These are phyloP conservation scores for Hystrix brachyura DNA, from an alignment of 2,113 vertebrate species.

Conservation along the genomic window DNA sequence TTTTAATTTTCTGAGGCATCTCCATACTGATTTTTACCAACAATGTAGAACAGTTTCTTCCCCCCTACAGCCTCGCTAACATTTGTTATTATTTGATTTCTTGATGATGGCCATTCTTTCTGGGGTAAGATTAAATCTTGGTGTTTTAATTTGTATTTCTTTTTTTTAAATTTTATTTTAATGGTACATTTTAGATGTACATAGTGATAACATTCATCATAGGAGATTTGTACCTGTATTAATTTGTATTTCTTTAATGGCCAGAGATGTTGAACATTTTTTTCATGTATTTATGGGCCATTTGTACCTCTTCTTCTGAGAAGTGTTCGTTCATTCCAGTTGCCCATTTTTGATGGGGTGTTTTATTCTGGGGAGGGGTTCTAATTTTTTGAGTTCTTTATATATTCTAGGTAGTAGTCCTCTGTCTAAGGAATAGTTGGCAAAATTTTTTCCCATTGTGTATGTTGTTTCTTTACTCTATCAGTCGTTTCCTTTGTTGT, in stretches of 20 bases:
- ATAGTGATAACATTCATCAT: no score
- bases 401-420: background rate
- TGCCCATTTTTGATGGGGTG: background rate
- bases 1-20: background rate
- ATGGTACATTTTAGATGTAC: no score
- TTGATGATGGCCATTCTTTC: background rate
- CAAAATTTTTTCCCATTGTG: background rate
- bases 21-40: background rate
- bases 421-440: background rate
- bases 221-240: background rate
- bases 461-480: background rate
- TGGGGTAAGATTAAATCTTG: background rate
- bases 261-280: background rate
- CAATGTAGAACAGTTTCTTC: background rate
- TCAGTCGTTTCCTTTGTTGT: background rate
- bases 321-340: background rate
- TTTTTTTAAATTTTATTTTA: background rate
- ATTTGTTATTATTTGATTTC: background rate
- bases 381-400: background rate
- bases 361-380: background rate
- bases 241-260: background rate
- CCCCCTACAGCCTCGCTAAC: background rate
- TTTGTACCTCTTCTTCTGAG: background rate
- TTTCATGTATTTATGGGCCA: background rate
- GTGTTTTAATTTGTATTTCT: background rate